Conservation (phyloP, 2,797 vertebrate genomes). For the Neosalanx taihuensis region DNA sequence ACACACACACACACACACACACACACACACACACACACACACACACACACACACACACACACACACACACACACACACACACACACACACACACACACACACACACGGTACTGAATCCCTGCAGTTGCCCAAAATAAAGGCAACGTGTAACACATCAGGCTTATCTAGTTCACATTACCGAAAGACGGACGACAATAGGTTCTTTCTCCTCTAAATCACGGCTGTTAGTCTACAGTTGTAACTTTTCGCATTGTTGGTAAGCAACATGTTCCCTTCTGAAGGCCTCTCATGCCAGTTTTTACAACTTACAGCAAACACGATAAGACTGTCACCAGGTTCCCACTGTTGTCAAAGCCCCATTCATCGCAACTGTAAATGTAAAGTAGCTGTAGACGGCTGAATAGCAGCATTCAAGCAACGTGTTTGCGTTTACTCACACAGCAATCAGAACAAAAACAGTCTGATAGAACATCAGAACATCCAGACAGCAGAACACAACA, state of each 20-base stretch:
- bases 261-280: too few species aligned
- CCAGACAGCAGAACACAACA: slow-evolving; percentile 18
- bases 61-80: slow-evolving; percentile 41
- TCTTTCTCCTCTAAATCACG: not conserved
- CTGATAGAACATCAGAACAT: slow-evolving; percentile 41
- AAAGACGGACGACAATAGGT: too few species aligned
- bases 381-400: too few species aligned
- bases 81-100: too few species aligned
- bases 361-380: too few species aligned
- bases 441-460: slow-evolving; percentile 56
- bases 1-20: not conserved
- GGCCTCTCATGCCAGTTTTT: not conserved
- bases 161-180: too few species aligned
- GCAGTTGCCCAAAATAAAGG: slow-evolving; percentile 27
- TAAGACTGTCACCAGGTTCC: slow-evolving; percentile 9
- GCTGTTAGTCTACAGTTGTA: not conserved
- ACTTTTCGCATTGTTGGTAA: too few species aligned
- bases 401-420: slow-evolving; percentile 20
- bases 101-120: slow-evolving; percentile 61
- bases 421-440: slow-evolving; percentile 60
- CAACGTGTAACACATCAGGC: too few species aligned
- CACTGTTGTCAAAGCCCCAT: slow-evolving; percentile 9
- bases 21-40: too few species aligned
- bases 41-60: too few species aligned
- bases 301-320: slow-evolving; percentile 8